A percentile compares a stretch with the other conserved stretches of the same genome.
Evolutionary conservation across 1,140 invertebrate genomes (phyloP).

Genomic region (Yoshiicerus persimilis): DNA sequence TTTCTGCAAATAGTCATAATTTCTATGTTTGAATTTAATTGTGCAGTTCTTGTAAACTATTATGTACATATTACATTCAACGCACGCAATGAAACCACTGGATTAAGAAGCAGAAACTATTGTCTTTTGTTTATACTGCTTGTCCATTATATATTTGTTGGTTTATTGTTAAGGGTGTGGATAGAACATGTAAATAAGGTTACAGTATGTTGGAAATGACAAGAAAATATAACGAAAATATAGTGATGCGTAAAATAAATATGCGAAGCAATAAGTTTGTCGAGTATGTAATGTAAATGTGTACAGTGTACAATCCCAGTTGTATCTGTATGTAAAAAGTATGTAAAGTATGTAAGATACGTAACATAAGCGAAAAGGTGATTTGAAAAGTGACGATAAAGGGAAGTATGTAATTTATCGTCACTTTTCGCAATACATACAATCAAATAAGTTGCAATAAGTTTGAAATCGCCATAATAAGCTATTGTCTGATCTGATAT

Average conservation of each 20-base stretch:
- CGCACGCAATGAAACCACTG: neutral
- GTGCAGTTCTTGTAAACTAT: neutral
- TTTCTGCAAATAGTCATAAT: neutral
- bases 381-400: slow-evolving; percentile 3
- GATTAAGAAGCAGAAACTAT: neutral
- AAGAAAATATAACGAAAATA: neutral
- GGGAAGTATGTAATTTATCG: neutral
- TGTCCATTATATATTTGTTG: neutral
- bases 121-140: neutral
- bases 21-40: neutral
- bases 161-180: neutral
- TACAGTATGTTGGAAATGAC: neutral
- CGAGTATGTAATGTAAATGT: neutral
- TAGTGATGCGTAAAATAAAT: neutral
- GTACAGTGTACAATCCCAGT: neutral
- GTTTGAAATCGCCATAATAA: slow-evolving; percentile 6
- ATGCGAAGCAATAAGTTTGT: neutral
- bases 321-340: neutral
- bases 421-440: neutral
- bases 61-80: neutral
- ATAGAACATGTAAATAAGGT: neutral
- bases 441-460: neutral
- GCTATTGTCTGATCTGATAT: neutral
- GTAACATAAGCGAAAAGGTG: slow-evolving; percentile 1
- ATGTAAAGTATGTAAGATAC: neutral